phyloP scores from a whole-genome alignment of 2,888 invertebrate species.

The Drosophila infuscata region DNA sequence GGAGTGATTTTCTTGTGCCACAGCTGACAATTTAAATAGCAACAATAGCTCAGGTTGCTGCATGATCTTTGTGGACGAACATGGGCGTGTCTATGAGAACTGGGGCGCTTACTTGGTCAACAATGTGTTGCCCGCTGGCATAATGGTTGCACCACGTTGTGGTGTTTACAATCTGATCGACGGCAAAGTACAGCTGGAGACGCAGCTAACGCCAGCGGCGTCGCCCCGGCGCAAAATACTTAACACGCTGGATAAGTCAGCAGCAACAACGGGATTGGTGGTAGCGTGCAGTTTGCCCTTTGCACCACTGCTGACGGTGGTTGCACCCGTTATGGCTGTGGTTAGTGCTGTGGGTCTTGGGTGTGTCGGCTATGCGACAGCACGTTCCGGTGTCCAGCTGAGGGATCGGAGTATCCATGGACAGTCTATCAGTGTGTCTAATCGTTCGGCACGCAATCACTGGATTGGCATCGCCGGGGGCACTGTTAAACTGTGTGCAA shows the following conservation, averaged over 20 bases:
- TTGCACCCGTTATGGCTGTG: conserved; percentile 68
- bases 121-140: conserved; percentile 85
- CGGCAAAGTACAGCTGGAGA: conserved; percentile 62
- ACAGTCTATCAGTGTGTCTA: conserved; percentile 74
- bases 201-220: conserved; percentile 73
- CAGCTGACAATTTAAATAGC: conserved; percentile 37
- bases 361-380: conserved; percentile 70
- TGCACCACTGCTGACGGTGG: conserved; percentile 49
- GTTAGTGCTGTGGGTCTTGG: conserved; percentile 62
- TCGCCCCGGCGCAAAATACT: conserved; percentile 36
- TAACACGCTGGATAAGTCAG: conserved; percentile 54
- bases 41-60: conserved; percentile 76
- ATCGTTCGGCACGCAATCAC: conserved; percentile 75
- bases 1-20: background rate
- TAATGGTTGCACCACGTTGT: conserved; percentile 85
- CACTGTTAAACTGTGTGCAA: conserved; percentile 69
- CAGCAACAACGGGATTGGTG: conserved; percentile 65
- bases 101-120: conserved; percentile 85
- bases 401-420: conserved; percentile 78
- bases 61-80: conserved; percentile 83
- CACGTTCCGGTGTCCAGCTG: conserved; percentile 71
- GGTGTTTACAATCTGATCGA: conserved; percentile 82
- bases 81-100: conserved; percentile 85
- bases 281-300: conserved; percentile 64
- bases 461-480: conserved; percentile 80